Conservation (phyloP, 2,888 invertebrate species). For the Peribatodes rhomboidaria region DNA sequence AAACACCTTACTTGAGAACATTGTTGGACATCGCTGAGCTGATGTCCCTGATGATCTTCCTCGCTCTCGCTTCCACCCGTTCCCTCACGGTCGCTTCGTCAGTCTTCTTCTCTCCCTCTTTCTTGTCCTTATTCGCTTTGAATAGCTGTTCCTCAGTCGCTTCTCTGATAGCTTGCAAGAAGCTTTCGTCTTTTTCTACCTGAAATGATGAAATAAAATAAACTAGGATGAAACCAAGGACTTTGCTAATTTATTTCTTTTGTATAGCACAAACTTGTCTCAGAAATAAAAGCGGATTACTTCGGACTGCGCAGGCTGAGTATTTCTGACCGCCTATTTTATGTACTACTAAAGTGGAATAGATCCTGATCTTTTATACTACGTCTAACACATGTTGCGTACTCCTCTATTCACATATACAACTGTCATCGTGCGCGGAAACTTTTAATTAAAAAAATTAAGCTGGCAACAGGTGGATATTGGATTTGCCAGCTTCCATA, state of each 20-base stretch:
- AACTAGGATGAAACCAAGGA: too few species aligned
- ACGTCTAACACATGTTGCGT: too few species aligned
- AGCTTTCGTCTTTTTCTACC: slow-evolving; percentile 90
- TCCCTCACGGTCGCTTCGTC: slow-evolving; percentile 84
- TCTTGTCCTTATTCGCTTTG: slow-evolving; percentile 68
- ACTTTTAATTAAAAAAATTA: too few species aligned
- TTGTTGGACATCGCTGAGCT: slow-evolving; percentile 93
- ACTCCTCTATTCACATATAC: too few species aligned
- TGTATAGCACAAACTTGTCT: too few species aligned
- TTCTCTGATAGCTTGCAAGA: slow-evolving; percentile 90
- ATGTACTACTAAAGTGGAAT: background rate
- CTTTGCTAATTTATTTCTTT: too few species aligned
- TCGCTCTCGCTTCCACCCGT: slow-evolving; percentile 89
- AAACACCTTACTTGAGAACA: slow-evolving; percentile 71
- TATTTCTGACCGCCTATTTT: background rate
- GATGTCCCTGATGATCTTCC: slow-evolving; percentile 90
- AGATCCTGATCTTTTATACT: background rate
- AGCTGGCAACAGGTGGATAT: too few species aligned
- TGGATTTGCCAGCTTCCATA: too few species aligned
- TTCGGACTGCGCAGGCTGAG: background rate
- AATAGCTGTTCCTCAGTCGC: slow-evolving; percentile 87
- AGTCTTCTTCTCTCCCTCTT: slow-evolving; percentile 67
- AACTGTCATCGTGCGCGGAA: too few species aligned
- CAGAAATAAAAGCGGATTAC: background rate
- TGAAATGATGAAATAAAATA: slow-evolving; percentile 51